Percentiles rank a stretch among this genome's conserved stretches.
phyloP scores from a whole-genome alignment of 2,113 vertebrate genomes.

The Mus musculus region GRCm39 chr7:115615001-115615500 shows the following conservation, averaged over 20 bases:
- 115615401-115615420: conserved; percentile 68
- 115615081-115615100: conserved; percentile 56
- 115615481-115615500: conserved; percentile 40
- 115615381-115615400: conserved; percentile 54
- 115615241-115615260: conserved; percentile 49
- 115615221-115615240: conserved; percentile 6
- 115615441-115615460: conserved; percentile 53
- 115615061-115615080: not conserved
- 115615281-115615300: conserved; percentile 47
- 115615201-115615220: not conserved
- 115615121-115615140: conserved; percentile 58
- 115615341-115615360: conserved; percentile 74
- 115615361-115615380: conserved; percentile 72
- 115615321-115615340: conserved; percentile 71
- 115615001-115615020: conserved; percentile 40
- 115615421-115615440: conserved; percentile 61
- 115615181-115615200: conserved; percentile 11
- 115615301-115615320: conserved; percentile 67
- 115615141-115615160: conserved; percentile 52
- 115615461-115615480: conserved; percentile 52
- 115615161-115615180: not conserved
- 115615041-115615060: not conserved
- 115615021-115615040: conserved; percentile 11
- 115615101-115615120: conserved; percentile 9
- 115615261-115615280: conserved; percentile 52